phyloP scores from a whole-genome alignment of 1,140 invertebrate species.

The Scaptomyza hsui region DNA sequence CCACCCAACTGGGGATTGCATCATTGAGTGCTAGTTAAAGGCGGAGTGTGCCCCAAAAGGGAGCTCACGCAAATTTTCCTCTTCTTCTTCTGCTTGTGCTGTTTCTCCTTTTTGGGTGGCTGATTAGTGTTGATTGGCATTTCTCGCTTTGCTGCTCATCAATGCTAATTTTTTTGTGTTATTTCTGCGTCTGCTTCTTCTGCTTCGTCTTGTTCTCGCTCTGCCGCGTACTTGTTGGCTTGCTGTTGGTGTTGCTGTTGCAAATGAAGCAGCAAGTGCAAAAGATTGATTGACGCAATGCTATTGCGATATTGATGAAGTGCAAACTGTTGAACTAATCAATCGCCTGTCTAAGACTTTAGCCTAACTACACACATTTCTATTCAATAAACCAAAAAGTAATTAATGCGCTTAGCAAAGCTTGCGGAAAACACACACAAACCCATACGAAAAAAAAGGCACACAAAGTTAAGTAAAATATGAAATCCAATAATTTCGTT shows the following conservation, averaged over 20 bases:
- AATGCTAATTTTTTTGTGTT: conserved; percentile 76
- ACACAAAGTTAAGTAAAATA: conserved; percentile 44
- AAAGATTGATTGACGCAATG: conserved; percentile 78
- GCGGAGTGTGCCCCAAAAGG: neutral
- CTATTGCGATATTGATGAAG: conserved; percentile 70
- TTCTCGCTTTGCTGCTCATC: conserved; percentile 82
- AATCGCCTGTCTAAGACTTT: conserved; percentile 45
- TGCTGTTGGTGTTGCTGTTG: conserved; percentile 38
- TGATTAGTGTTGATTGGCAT: conserved; percentile 83
- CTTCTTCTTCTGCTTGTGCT: conserved; percentile 12
- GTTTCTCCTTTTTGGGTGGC: conserved; percentile 30
- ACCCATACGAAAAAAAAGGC: neutral
- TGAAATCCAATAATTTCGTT: conserved; percentile 73
- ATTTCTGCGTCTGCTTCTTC: neutral
- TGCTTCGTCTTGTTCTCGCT: conserved; percentile 13
- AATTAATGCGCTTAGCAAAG: conserved; percentile 66
- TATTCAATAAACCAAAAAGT: conserved; percentile 50
- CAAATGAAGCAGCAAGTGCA: conserved; percentile 72
- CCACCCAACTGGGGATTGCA: conserved; percentile 57
- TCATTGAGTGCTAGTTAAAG: conserved; percentile 56
- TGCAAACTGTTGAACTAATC: conserved; percentile 58
- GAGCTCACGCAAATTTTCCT: conserved; percentile 51
- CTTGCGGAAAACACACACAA: conserved; percentile 6
- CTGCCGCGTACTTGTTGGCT: conserved; percentile 10
- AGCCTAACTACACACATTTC: neutral